Evolutionary conservation across 1,140 invertebrate genomes (phyloP), one percentile per base, ranked within the genome.

Genomic region (Diorhabda carinulata): DNA sequence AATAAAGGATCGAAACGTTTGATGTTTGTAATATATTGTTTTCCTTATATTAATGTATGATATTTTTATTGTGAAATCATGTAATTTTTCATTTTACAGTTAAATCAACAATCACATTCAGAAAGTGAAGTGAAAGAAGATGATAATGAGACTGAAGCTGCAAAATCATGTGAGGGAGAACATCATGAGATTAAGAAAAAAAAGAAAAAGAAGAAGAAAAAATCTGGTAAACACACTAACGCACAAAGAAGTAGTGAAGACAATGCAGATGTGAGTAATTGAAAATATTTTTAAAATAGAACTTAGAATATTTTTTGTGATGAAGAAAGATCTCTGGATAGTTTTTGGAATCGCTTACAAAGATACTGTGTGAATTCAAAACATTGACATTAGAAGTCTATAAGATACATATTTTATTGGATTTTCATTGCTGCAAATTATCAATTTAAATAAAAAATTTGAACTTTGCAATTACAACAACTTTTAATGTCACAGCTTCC

Each of bases 51-150:
- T 47, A 6, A 44, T 63, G 8, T 10, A 56, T 74, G 47, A 44
- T 57, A 25, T 25, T 25, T 25, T 25, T 25, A 25, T 25, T 25
- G 25, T 25, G 25, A 25, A 25, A 25, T 25, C 25, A 25, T 25
- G 25, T 25, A 25, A 25, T 25, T 25, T 25, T 1, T 25, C 25
- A 25, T 25, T 25, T 25, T 25, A 25, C 69, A 87, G 87, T 78
- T 88, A 68, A 86, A 88, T 77, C 85, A 87, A 72, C 83, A 85
- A 72, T 87, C 86, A 52, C 82, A 86, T 71, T 88, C 86, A 6
- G 89, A 90, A 77, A 89, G 87, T 72, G 88, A 89, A 78, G 88
- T 89, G 3, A 89, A 90, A 78, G 89, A 90, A 75, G 87, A 89
- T 77, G 89, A 90, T 75, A 87, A 89, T 77, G 87, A 88, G 77